Evolutionary conservation across 2,797 vertebrate genomes (phyloP), one percentile per base, ranked within the genome.

Genomic region (Parambassis ranga): DNA sequence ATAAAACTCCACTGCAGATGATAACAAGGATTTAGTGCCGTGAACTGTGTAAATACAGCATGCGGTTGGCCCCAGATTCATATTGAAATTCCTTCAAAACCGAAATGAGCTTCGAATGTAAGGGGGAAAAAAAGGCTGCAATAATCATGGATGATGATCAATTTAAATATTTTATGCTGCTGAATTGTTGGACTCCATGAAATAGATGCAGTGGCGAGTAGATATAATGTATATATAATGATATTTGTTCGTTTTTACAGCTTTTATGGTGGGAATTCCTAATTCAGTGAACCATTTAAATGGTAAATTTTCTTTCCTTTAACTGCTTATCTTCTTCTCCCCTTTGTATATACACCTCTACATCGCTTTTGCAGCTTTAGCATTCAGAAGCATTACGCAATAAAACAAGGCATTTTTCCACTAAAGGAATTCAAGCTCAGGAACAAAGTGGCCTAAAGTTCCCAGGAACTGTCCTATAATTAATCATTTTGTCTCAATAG

Each of bases 1-100:
- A 88, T 89, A 86, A 83, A 76, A 59, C 71, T 80, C 57, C 60
- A 61, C 76, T 81, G 69, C 77, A 81, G 86, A 84, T 84, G 86
- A 87, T 88, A 88, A 89, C 79, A 82, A 81, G 76, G 82, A 84
- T 84, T 80, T 89, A 76, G 69, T 84, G 71, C 81, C 71, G 86
- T 85, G 84, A 81, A 84, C 73, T 81, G 79, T 85, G 80, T 83
- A 86, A 86, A 87, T 80, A 77, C 63, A 76, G 82, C 32, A 38
- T 63, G 79, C 14, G 64, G 70, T 72, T 75, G 82, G 79, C 72
- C 48, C 56, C 60, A 36, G 60, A 81, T 68, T 75, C 79, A 72
- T 59, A 70, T 50, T 63, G 70, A 69, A 84, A 89, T 82, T 85
- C 79, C 71, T 81, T 62, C 36, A 51, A 53, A 20, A 76, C 73